A percentile compares a stretch with the other conserved stretches of the same genome.
Conservation (phyloP, 2,888 invertebrate species). For the Thera obeliscata region DNA sequence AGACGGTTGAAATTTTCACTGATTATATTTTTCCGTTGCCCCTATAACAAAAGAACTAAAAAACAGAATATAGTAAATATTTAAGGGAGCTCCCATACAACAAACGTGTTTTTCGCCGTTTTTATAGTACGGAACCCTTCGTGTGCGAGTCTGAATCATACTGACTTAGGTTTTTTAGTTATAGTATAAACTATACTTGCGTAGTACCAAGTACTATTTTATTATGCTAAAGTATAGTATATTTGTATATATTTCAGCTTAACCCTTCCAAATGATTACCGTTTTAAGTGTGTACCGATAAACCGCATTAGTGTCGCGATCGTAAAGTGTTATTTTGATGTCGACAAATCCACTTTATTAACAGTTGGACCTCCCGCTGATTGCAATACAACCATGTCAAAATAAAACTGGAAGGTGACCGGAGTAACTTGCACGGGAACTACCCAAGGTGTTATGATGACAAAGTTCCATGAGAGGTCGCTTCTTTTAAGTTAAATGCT, state of each 20-base stretch:
- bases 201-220: too few species aligned
- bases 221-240: background rate
- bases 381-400: conserved; percentile 68
- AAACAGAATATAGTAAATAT: too few species aligned
- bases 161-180: too few species aligned
- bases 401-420: conserved; percentile 51
- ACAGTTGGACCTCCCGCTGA: conserved; percentile 75
- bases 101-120: too few species aligned
- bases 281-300: conserved; percentile 63
- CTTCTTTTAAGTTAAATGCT: conserved; percentile 81
- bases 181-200: too few species aligned
- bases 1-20: too few species aligned
- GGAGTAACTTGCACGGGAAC: conserved; percentile 55
- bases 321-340: conserved; percentile 81
- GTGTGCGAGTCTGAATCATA: too few species aligned
- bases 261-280: conserved; percentile 55
- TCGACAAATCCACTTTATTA: conserved; percentile 83
- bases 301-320: conserved; percentile 72
- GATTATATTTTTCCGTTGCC: too few species aligned
- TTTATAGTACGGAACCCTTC: too few species aligned
- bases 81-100: too few species aligned
- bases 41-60: too few species aligned
- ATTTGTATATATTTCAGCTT: conserved; percentile 50
- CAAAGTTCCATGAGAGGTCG: conserved; percentile 69
- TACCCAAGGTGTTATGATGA: conserved; percentile 66